Evolutionary conservation across 1,140 invertebrate genomes (phyloP), one percentile per base, ranked within the genome.

Genomic region (Drosophila pruinosa): DNA sequence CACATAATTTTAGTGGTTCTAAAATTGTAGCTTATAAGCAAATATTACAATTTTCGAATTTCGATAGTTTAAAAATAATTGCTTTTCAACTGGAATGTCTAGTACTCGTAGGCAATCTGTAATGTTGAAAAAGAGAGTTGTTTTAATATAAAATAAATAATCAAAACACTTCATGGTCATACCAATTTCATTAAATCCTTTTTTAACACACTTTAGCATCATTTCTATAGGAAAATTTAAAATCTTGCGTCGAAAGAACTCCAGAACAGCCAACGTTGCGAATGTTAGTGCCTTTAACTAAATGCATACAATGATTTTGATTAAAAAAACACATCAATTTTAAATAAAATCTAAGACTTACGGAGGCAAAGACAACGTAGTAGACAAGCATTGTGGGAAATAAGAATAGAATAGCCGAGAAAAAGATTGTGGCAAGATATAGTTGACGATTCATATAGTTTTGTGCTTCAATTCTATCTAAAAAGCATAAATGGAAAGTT

Each of bases 141-240:
- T n/a, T n/a, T n/a, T n/a, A 21, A 38, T 4, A 22, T 19, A 21
- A 2, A 21, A 1, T n/a, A 10, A 24, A 3, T 17, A 38, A 31
- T 6, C 17, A 14, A 24, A 39, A 4, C 1, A 14, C 4, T n/a
- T 14, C 1, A 15, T 17, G 14, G 1, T 12, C 21, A 48, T 71
- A 88, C 81, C 81, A 17, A 86, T 78, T 38, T 81, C 82, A 54
- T 71, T 21, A 19, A 70, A 75, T 41, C 75, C 54, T 15, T 70
- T 77, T 19, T 36, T 72, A 4, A 76, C 22, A 53, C 72, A 81
- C n/a, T 86, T 88, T 0, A 91, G 41, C 86, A 75, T 70, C 39
- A 89, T 77, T 21, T 92, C 92, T 80, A 93, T 91, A 17, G 92
- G 92, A 43, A 92, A 67, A 21, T 91, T 79, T 36, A 93, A 82